Evolutionary conservation across 2,113 vertebrate genomes (phyloP), one percentile per base, ranked within the genome.

Genomic region (Halichoerus grypus): DNA sequence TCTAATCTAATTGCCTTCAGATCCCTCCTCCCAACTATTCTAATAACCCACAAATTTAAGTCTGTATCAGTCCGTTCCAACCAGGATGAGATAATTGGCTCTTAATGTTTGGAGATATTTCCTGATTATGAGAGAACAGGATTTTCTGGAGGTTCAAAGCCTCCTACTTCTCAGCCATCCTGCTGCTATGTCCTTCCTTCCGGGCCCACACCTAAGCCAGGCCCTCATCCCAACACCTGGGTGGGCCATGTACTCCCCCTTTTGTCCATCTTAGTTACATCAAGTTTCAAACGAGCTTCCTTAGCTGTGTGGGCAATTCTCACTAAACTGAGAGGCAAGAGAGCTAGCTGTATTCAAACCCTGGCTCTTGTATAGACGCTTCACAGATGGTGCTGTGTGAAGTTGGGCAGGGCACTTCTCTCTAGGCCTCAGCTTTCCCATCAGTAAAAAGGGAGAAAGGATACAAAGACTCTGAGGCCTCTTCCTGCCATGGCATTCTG

Each of bases 231-330:
- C 36, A 81, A 31, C 36, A 81, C 19, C 63, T 88, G 55, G 22
- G 16, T 42, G 63, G 57, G 21, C 7, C 19, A 49, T 76, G 12
- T 77, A 24, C 14, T 81, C 12, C n/a, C n/a, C 28, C 14, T 39
- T 11, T 31, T 49, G 49, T 16, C 65, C 55, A 82, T 85, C 59
- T 87, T 22, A 59, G 61, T 85, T 76, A 72, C 61, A 57, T 80
- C 55, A 81, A 2, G 57, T 96, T 96, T 97, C 86, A 97, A 95
- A 97, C 42, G 24, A 95, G n/a, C 53, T 71, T 65, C 53, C 71
- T 19, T 71, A 46, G n/a, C 67, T 18, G 5, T 49, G 6, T 65
- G 14, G 71, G 31, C 55, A 77, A 46, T 65, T 15, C 14, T 81
- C 39, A 65, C 33, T 76, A 71, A 92, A 65, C 36, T 18, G 69